phyloP scores from a whole-genome alignment of 1,140 invertebrate species.

The Eubasilissa regina region DNA sequence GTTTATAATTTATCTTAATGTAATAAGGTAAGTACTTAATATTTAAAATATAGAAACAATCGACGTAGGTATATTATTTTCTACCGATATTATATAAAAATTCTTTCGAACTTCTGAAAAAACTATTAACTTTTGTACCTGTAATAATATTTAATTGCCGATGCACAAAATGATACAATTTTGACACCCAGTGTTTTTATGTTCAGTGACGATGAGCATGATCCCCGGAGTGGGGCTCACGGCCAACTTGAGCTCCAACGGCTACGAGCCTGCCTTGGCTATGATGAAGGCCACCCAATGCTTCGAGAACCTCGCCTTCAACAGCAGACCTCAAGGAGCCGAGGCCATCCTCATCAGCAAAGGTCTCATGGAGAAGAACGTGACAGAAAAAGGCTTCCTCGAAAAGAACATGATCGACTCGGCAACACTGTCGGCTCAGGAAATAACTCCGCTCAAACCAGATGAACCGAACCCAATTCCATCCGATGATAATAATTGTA shows the following conservation, averaged over 20 bases:
- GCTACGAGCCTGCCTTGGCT: constrained; percentile 69
- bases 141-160: too few relatives aligned
- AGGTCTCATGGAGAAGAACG: constrained; percentile 65
- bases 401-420: constrained; percentile 46
- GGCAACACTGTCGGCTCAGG: constrained; percentile 17
- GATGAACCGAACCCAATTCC: constrained; percentile 40
- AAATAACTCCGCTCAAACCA: background rate
- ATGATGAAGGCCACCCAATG: constrained; percentile 72
- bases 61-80: too few relatives aligned
- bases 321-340: constrained; percentile 61
- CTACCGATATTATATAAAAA: too few relatives aligned
- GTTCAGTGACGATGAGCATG: constrained; percentile 67
- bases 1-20: too few relatives aligned
- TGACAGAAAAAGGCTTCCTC: constrained; percentile 64
- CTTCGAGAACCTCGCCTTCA: constrained; percentile 71
- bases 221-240: constrained; percentile 70
- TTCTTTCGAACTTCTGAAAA: too few relatives aligned
- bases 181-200: background rate
- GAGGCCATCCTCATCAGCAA: constrained; percentile 66
- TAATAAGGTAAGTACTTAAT: too few relatives aligned
- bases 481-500: constrained; percentile 54
- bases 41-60: too few relatives aligned
- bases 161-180: too few relatives aligned
- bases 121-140: too few relatives aligned
- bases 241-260: constrained; percentile 67